Base-by-base conservation (phyloP, 1,140 invertebrate species). In the Caenorhabditis brenneri region DNA sequence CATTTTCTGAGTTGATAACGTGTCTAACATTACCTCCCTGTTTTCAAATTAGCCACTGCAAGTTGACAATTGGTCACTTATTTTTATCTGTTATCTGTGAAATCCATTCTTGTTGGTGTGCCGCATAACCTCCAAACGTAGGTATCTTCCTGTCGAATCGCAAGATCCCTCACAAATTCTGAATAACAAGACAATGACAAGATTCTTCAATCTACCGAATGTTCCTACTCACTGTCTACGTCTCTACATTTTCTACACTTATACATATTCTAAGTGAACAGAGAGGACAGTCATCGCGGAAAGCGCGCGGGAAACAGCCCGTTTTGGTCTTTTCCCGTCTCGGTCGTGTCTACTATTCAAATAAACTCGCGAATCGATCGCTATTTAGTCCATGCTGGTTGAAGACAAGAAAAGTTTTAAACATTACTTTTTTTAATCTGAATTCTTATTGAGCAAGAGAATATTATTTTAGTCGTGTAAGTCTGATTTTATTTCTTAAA, bases 221-320 rank as follows among this genome's bases (percentile, higher is more conserved):
- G 65, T 74, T 42, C 65, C 15, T n/a, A 39, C 65, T 74, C 10
- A 6, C n/a, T 65, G 31, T 65, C 58, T 33, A 65, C n/a, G 65
- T 46, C 33, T 74, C 65, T 19, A 22, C 36, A 5, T 24, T 74
- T 22, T 24, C n/a, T 15, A 74, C 65, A 46, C 65, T 33, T 22
- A 27, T n/a, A 36, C 33, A n/a, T 55, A 55, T 27, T 29, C 1
- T 6, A 22, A 7, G 9, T n/a, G 65, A 74, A 42, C 36, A n/a
- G n/a, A 74, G 27, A 27, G 65, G 58, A 65, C 31, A 65, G 65
- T 42, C 65, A 74, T 31, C 65, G 65, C 65, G 58, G 31, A 65
- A 65, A 65, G 31, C 65, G 65, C 36, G 65, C 65, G 65, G 65
- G n/a, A 74, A 74, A 74, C 36, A 42, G 36, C 65, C 65, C 65